Base-by-base conservation (phyloP, 2,797 vertebrate species). In the Pyrrhura leucotis region DNA sequence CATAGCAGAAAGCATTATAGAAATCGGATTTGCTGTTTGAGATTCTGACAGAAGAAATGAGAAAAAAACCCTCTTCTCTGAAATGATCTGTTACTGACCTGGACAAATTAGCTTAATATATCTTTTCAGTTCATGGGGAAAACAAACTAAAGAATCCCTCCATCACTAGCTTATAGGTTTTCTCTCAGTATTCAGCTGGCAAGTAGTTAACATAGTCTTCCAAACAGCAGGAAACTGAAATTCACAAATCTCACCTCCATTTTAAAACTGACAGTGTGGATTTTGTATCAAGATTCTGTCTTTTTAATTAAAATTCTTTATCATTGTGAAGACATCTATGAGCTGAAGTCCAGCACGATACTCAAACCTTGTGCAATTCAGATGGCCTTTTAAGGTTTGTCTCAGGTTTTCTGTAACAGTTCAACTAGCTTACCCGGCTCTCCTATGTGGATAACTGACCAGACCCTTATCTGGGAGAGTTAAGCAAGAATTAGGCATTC, bases 121-220 rank as follows among this genome's bases (percentile, higher is more conserved):
- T 39, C 25, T 71, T 56, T 50, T 18, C 23, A 90, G 16, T 18
- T 42, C 14, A 73, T 9, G 13, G 26, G 26, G 44, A 53, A 92
- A 82, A 65, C 7, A 35, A n/a, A 86, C 29, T 48, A 29, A 54
- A 58, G n/a, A 71, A 63, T 40, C 23, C 13, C 11, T 37, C 33
- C 14, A 39, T 28, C 61, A 31, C 15, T 31, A 62, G 44, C 11
- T 66, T 21, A 33, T 4, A 48, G 3, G 3, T 39, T n/a, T 74
- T 47, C 87, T 47, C 11, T 13, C 50, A 51, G 65, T 66, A 90
- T 47, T 82, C 91, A 90, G 22, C 59, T 92, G 54, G 44, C 53
- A 96, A 95, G 23, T 85, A 81, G 59, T 78, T 71, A 76, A 69
- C 19, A 81, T 25, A 66, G 77, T 54, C 86, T 96, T 95, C 88